Percentiles rank a stretch among this genome's conserved stretches.
phyloP scores from a whole-genome alignment of 1,140 invertebrate genomes.

The Nomia melanderi region DNA sequence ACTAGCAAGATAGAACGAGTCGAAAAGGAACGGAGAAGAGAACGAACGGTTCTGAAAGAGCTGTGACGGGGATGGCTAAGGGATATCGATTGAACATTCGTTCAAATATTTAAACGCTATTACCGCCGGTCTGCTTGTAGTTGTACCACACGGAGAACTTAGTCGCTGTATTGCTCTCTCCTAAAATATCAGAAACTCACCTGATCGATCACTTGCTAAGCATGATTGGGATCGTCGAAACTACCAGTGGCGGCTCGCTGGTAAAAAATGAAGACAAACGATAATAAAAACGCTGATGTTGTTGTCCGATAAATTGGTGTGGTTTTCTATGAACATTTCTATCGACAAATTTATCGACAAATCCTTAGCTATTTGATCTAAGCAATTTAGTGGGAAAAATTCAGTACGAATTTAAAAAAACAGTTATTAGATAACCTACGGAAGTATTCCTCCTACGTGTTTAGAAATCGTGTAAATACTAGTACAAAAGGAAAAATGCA shows the following conservation, averaged over 20 bases:
- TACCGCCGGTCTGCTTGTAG: constrained; percentile 63
- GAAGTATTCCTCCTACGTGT: too few species aligned
- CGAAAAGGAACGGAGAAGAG: constrained; percentile 47
- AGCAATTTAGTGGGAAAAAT: too few species aligned
- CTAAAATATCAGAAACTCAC: constrained; percentile 42
- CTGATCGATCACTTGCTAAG: constrained; percentile 1
- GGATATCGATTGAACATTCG: constrained; percentile 77
- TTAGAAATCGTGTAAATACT: too few species aligned
- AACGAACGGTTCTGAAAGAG: constrained; percentile 54
- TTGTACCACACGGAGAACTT: constrained; percentile 57
- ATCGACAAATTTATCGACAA: too few species aligned
- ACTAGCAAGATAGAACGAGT: constrained; percentile 50
- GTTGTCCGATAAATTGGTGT: too few species aligned
- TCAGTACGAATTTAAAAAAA: too few species aligned
- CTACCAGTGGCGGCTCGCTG: background rate
- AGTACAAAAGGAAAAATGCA: too few species aligned
- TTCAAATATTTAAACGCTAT: constrained; percentile 77
- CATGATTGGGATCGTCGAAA: background rate
- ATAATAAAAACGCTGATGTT: too few species aligned
- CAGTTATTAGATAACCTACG: too few species aligned
- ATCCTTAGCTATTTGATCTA: too few species aligned
- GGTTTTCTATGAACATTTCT: too few species aligned
- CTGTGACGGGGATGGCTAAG: constrained; percentile 55
- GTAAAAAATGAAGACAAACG: too few species aligned
- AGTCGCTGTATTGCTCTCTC: constrained; percentile 36